Evolutionary conservation across 2,113 vertebrate genomes (phyloP), one percentile per base, ranked within the genome.

Genomic region (Stictonetta naevosa): DNA sequence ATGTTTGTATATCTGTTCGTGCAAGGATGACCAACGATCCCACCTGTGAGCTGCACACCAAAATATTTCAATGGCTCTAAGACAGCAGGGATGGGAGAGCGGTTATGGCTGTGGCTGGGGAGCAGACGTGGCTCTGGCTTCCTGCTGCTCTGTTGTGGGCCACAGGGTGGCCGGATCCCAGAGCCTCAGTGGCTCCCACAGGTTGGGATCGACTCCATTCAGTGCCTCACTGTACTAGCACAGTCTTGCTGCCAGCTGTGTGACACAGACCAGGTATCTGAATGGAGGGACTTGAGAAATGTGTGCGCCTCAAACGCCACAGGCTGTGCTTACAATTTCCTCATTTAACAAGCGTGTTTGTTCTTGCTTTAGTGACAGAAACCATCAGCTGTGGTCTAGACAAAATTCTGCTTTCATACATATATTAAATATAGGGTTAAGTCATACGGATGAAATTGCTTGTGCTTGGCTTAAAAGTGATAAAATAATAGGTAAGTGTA

Each of bases 401-500:
- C 42, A 80, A 86, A 91, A 93, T 50, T 88, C 69, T 91, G 40
- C 71, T 85, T 81, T 83, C 81, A 42, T 25, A 34, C 13, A 36
- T 29, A 4, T 34, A 31, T 68, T 63, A 48, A 80, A 44, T 34
- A 36, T 3, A 73, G 82, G 56, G 71, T 91, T 94, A 93, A 94
- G 60, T 78, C 23, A 6, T 25, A 90, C 0, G 1, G 59, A 50
- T 91, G 83, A 77, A 78, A 82, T 28, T 64, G 73, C 69, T 69
- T 82, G 48, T 73, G 58, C 2, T 0, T 42, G 71, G 88, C 80
- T 91, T 89, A 77, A 42, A 95, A 89, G 75, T 66, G 91, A 64
- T 92, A 79, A 78, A 20, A 55, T 88, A 93, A 85, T 76, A 93
- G 93, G 81, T 78, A 88, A 67, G 33, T 16, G 53, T 85, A 50